A percentile compares a stretch with the other conserved stretches of the same genome.
Evolutionary conservation across 2,113 vertebrate species (phyloP).

Genomic region (Engystomops pustulosus): DNA sequence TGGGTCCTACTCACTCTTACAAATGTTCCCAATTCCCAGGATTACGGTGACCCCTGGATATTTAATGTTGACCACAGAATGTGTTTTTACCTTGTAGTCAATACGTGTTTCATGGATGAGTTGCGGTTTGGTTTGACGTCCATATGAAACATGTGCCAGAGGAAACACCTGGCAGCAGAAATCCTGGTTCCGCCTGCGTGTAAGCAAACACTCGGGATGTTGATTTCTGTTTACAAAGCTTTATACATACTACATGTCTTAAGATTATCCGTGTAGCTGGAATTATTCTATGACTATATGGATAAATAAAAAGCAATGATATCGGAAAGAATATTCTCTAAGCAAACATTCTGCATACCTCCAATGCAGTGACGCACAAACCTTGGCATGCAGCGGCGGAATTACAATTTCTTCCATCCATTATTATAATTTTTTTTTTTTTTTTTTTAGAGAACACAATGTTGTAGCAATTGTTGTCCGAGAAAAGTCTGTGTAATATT

Average conservation of each 20-base stretch:
- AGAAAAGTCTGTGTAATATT: too few species aligned
- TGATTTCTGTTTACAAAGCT: neutral
- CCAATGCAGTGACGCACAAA: neutral
- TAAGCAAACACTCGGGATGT: constrained; percentile 27
- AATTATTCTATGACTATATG: neutral
- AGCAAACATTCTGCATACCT: neutral
- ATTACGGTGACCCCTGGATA: too few species aligned
- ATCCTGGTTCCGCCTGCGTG: constrained; percentile 31
- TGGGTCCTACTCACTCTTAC: too few species aligned
- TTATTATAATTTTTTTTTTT: too few species aligned
- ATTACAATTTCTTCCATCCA: too few species aligned
- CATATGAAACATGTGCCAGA: neutral
- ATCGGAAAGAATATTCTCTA: neutral
- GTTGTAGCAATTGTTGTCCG: too few species aligned
- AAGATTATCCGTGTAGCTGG: neutral
- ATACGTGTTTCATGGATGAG: neutral
- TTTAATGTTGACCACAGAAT: neutral
- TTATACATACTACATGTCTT: neutral
- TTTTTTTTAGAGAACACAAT: too few species aligned
- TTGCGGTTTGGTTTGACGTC: neutral
- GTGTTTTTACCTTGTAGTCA: neutral
- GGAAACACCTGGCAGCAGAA: constrained; percentile 31
- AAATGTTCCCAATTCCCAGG: too few species aligned
- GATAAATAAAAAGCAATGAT: neutral
- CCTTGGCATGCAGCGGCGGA: neutral